Evolutionary conservation across 2,113 vertebrate genomes (phyloP).

Genomic region (Aix galericulata): DNA sequence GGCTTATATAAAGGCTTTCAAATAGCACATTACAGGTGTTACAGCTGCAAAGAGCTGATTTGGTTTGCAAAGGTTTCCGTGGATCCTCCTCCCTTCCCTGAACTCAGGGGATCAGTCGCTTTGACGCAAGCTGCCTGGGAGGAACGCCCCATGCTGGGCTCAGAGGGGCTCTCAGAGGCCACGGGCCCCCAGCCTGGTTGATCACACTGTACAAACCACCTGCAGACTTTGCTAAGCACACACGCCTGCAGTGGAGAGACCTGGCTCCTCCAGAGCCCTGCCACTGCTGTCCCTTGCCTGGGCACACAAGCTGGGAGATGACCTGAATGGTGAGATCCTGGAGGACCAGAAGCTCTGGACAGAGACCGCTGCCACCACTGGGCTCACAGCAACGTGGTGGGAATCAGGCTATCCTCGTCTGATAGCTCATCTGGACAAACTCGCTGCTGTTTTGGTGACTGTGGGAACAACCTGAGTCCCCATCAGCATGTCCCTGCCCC

Average conservation of each 20-base stretch:
- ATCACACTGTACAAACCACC: background rate
- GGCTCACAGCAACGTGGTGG: background rate
- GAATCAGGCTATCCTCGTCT: background rate
- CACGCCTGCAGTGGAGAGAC: no score
- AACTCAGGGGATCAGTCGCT: background rate
- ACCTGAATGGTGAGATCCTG: fast-evolving
- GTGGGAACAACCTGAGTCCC: background rate
- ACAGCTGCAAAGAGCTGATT: background rate
- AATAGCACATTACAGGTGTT: background rate
- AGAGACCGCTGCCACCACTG: fast-evolving
- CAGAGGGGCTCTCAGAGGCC: background rate
- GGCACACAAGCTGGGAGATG: background rate
- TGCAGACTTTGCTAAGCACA: background rate
- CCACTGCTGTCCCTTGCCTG: background rate
- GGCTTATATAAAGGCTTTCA: background rate
- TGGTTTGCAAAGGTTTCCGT: background rate
- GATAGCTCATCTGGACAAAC: background rate
- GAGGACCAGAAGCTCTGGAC: background rate
- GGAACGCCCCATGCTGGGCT: background rate
- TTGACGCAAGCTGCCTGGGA: background rate
- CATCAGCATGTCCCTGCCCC: background rate
- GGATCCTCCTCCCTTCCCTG: background rate
- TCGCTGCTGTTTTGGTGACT: background rate
- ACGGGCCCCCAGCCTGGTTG: background rate
- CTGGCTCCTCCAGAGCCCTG: fast-evolving